These are phyloP conservation scores for Pristionchus fissidentatus DNA, from an alignment of 2,888 invertebrate species.

Conservation along the genomic window DNA sequence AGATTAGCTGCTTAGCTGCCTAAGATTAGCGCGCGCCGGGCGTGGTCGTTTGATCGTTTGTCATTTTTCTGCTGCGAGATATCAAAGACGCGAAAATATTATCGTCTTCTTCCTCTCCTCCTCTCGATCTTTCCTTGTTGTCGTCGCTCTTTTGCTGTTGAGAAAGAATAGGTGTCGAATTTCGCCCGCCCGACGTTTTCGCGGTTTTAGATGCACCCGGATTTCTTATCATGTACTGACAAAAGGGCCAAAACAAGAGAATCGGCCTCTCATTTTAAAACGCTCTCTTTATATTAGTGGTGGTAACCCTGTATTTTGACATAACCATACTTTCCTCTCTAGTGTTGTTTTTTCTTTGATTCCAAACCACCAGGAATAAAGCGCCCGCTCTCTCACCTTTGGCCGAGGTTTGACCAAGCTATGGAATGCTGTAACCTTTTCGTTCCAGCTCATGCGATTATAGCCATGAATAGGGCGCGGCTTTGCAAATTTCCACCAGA, in stretches of 20 bases:
- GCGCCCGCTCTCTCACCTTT: too few relatives aligned
- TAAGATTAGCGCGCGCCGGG: background rate
- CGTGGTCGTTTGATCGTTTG: background rate
- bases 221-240: background rate
- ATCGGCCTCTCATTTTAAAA: conserved; percentile 22
- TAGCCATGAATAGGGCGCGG: too few relatives aligned
- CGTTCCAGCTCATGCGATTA: too few relatives aligned
- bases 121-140: background rate
- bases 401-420: too few relatives aligned
- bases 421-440: too few relatives aligned
- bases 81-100: conserved; percentile 14
- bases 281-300: too few relatives aligned
- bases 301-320: too few relatives aligned
- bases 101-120: background rate
- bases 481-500: too few relatives aligned
- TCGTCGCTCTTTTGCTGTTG: conserved; percentile 11
- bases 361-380: too few relatives aligned
- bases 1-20: too few relatives aligned
- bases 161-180: background rate
- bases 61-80: background rate
- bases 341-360: too few relatives aligned
- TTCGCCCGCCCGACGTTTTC: background rate
- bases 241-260: conserved; percentile 22
- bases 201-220: background rate
- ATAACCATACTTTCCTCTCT: too few relatives aligned